Conservation (phyloP, 2,888 invertebrate species). For the Amphimallon solstitiale region DNA sequence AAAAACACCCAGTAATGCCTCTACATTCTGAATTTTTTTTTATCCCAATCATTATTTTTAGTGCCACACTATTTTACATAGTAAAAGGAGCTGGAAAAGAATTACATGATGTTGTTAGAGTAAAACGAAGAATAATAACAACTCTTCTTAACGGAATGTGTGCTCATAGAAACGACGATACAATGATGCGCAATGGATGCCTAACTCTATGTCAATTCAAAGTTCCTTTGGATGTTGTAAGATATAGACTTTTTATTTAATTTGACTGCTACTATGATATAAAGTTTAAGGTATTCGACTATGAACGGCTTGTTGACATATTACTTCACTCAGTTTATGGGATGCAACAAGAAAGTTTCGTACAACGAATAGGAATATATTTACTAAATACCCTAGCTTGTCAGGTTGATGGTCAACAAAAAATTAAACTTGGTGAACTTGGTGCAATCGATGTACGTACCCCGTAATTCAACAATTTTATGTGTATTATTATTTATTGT, state of each 20-base stretch:
- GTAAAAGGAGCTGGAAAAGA: constrained; percentile 87
- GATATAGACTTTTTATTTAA: constrained; percentile 53
- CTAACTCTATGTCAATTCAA: constrained; percentile 93
- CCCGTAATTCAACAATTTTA: neutral
- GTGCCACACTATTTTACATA: constrained; percentile 94
- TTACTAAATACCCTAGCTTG: constrained; percentile 95
- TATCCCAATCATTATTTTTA: constrained; percentile 61
- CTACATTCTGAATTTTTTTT: too few relatives aligned
- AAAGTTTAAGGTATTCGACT: constrained; percentile 81
- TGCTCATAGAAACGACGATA: constrained; percentile 83
- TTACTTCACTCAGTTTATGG: constrained; percentile 84
- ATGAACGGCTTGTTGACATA: constrained; percentile 85
- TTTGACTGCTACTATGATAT: constrained; percentile 33
- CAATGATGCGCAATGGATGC: constrained; percentile 97
- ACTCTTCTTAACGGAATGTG: constrained; percentile 91
- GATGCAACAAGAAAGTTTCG: constrained; percentile 88
- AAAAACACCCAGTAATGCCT: too few relatives aligned
- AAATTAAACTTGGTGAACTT: constrained; percentile 88
- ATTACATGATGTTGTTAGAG: constrained; percentile 72
- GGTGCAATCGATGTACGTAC: constrained; percentile 82
- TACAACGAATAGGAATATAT: constrained; percentile 94
- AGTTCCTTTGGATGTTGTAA: constrained; percentile 93
- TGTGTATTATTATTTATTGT: neutral
- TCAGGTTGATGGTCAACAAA: constrained; percentile 94
- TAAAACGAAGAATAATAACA: constrained; percentile 83